phyloP scores from a whole-genome alignment of 2,113 vertebrate genomes.

The Mola mola region DNA sequence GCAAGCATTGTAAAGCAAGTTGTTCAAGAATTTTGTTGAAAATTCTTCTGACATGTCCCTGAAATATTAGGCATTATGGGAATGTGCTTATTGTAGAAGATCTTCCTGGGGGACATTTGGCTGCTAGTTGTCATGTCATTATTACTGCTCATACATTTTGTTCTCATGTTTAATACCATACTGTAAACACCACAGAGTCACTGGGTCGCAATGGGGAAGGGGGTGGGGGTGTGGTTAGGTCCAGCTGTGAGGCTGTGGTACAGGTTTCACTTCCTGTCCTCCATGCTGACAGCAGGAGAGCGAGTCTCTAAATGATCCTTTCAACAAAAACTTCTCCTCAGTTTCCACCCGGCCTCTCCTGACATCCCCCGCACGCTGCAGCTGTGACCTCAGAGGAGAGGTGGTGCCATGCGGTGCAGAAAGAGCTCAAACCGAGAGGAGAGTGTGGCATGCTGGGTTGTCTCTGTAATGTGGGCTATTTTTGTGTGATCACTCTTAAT shows the following conservation, averaged over 20 bases:
- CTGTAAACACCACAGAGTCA: conserved; percentile 68
- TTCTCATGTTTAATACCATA: conserved; percentile 63
- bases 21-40: no score
- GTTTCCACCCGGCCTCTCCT: conserved; percentile 58
- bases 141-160: conserved; percentile 14
- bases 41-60: no score
- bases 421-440: conserved; percentile 55
- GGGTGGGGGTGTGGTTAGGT: conserved; percentile 17
- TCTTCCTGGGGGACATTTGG: neutral
- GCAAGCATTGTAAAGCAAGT: no score
- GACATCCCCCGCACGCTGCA: conserved; percentile 65
- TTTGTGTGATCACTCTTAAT: conserved; percentile 35
- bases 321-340: conserved; percentile 60
- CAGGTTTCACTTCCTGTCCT: conserved; percentile 70
- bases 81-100: no score
- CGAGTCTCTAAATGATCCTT: conserved; percentile 55
- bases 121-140: neutral
- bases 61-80: no score
- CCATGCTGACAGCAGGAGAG: conserved; percentile 60
- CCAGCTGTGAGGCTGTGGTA: conserved; percentile 65
- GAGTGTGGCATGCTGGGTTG: conserved; percentile 46
- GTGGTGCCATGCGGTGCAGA: no score
- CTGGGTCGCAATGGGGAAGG: conserved; percentile 40
- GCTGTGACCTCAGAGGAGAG: conserved; percentile 71
- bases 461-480: conserved; percentile 55